Evolutionary conservation across 2,113 vertebrate genomes (phyloP).

Genomic region (Dasyornis broadbenti): DNA sequence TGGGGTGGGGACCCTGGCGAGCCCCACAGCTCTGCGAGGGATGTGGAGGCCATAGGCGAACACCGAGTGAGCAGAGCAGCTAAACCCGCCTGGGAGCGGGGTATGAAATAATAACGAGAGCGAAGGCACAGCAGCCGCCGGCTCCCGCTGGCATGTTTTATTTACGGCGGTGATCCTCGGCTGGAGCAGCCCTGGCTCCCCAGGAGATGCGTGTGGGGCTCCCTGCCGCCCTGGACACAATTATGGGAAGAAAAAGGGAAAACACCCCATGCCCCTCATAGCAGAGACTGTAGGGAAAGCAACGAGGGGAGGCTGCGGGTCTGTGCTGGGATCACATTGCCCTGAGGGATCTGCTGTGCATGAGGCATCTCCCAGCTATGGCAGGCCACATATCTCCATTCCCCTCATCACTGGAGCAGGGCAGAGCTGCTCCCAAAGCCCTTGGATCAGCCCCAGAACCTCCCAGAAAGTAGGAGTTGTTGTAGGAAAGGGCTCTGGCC

Average conservation of each 20-base stretch:
- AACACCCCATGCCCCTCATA: rapidly evolving
- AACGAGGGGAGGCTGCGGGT: not conserved
- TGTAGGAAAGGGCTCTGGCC: not conserved
- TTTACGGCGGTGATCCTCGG: not conserved
- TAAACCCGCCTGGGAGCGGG: not conserved
- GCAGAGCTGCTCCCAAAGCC: not conserved
- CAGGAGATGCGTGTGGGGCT: rapidly evolving
- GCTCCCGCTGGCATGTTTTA: not conserved
- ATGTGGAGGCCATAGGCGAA: not conserved
- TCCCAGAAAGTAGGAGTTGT: rapidly evolving
- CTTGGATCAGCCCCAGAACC: not conserved
- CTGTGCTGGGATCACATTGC: rapidly evolving
- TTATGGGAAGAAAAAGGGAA: not conserved
- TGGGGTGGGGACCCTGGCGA: not conserved
- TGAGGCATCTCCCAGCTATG: rapidly evolving
- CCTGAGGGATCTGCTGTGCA: not conserved
- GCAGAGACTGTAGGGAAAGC: rapidly evolving
- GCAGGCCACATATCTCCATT: rapidly evolving
- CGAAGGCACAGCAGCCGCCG: not conserved
- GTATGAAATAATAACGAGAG: constrained; percentile 42
- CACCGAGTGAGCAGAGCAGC: not conserved
- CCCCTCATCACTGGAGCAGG: not conserved
- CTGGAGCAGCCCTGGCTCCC: not conserved
- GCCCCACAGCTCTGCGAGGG: not conserved
- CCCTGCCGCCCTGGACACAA: not conserved